phyloP scores from a whole-genome alignment of 2,888 invertebrate genomes.

The Kryphioiulus occultus region DNA sequence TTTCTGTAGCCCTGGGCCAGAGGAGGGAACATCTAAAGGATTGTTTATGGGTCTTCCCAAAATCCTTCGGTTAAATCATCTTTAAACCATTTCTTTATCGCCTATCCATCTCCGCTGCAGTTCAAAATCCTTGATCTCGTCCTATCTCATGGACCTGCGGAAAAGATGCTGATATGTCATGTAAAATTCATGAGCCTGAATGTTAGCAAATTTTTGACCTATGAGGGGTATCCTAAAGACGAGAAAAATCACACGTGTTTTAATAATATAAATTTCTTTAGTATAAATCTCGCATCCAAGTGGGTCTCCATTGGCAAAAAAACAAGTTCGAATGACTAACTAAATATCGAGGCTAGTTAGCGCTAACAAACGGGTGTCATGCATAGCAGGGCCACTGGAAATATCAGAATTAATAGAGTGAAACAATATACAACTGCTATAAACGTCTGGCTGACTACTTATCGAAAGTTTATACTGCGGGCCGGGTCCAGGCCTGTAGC shows the following conservation, averaged over 20 bases:
- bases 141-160: background rate
- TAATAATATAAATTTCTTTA: no score
- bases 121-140: constrained; percentile 25
- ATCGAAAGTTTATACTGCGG: background rate
- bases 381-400: background rate
- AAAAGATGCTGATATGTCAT: background rate
- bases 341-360: background rate
- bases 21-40: background rate
- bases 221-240: no score
- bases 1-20: background rate
- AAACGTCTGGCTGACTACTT: background rate
- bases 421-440: constrained; percentile 4
- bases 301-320: background rate
- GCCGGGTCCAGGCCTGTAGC: background rate
- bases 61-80: constrained; percentile 32
- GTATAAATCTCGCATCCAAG: background rate
- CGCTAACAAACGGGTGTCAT: background rate
- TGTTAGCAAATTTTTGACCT: background rate
- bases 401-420: constrained; percentile 13
- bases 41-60: constrained; percentile 32
- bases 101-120: background rate
- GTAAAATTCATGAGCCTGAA: background rate
- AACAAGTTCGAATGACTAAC: no score
- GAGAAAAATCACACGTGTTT: no score
- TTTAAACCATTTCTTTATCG: background rate